phyloP scores from a whole-genome alignment of 2,888 invertebrate species.

The Biston stratarius region DNA sequence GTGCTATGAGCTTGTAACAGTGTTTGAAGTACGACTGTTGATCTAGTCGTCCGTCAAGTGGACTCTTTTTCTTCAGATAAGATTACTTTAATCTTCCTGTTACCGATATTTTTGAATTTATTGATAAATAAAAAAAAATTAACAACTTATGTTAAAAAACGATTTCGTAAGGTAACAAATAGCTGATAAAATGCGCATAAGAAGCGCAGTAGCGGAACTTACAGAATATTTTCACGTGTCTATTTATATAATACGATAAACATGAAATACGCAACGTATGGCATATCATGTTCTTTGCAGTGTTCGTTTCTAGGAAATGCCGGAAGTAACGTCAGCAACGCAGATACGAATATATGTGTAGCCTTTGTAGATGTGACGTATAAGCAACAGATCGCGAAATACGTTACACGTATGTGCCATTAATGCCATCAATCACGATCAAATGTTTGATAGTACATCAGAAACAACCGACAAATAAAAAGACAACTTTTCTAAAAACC shows the following conservation, averaged over 20 bases:
- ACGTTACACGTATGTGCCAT: constrained; percentile 17
- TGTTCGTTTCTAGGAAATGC: constrained; percentile 5
- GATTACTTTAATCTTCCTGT: constrained; percentile 19
- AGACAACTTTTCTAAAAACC: too few species aligned
- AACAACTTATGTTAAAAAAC: not conserved
- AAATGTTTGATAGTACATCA: not conserved
- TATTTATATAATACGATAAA: not conserved
- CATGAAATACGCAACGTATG: too few species aligned
- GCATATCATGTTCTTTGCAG: not conserved
- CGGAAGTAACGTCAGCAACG: constrained; percentile 11
- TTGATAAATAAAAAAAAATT: not conserved
- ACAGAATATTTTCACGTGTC: not conserved
- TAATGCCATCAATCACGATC: constrained; percentile 19
- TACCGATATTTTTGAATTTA: not conserved
- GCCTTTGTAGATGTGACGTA: constrained; percentile 2
- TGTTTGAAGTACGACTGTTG: not conserved
- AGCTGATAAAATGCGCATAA: not conserved
- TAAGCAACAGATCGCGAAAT: not conserved
- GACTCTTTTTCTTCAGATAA: constrained; percentile 2
- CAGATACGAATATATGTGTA: not conserved
- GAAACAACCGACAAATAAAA: not conserved
- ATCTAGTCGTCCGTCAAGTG: not conserved
- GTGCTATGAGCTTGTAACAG: too few species aligned
- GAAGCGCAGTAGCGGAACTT: not conserved
- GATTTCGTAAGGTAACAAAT: not conserved